Conservation (phyloP, 1,140 invertebrate species). For the Lethocerus indicus region DNA sequence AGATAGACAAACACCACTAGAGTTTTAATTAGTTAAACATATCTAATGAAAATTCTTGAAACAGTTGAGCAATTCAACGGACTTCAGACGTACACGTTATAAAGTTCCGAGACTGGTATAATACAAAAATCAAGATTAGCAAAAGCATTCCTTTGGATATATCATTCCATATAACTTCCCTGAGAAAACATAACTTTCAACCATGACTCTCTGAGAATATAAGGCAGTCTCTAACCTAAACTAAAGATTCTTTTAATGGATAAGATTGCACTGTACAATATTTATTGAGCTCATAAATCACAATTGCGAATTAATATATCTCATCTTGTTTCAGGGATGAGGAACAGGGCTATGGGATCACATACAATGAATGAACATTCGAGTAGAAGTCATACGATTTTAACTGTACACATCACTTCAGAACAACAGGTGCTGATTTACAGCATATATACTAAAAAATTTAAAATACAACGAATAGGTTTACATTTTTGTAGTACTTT, state of each 20-base stretch:
- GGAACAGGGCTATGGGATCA: slow-evolving; percentile 64
- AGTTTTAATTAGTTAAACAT: no score
- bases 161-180: no score
- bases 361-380: slow-evolving; percentile 96
- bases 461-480: no score
- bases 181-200: not conserved
- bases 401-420: slow-evolving; percentile 61
- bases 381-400: slow-evolving; percentile 85
- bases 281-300: not conserved
- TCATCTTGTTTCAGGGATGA: slow-evolving; percentile 52
- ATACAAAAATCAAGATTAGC: no score
- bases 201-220: not conserved
- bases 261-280: slow-evolving; percentile 1
- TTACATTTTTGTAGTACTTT: not conserved
- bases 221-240: not conserved
- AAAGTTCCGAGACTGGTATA: no score
- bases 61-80: no score
- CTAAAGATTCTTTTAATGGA: not conserved
- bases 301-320: no score
- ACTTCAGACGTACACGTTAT: no score
- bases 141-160: no score
- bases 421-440: slow-evolving; percentile 44
- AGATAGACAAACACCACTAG: no score
- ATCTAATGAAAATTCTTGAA: no score
- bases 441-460: no score